Evolutionary conservation across 1,140 invertebrate genomes (phyloP), one percentile per base, ranked within the genome.

Genomic region (Vanessa atalanta): DNA sequence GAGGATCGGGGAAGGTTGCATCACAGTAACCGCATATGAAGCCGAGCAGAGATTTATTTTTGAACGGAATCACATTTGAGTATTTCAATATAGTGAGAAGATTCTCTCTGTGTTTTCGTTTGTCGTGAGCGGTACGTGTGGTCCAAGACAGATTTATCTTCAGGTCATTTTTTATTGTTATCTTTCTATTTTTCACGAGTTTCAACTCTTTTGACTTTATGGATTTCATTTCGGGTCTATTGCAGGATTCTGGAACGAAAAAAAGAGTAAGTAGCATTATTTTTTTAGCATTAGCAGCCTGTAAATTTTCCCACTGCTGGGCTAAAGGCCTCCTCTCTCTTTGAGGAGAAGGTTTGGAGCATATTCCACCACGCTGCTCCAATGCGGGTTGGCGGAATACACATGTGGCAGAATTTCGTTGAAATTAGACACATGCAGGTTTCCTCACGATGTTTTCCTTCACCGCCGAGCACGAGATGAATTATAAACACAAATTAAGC

Each of bases 11-110:
- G 64, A 80, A 90, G 0, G 81, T 80, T 0, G 65, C 57, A 1
- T 87, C 82, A 65, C 89, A 91, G 55, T 90, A 91, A 1, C 82
- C 87, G 73, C 89, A 91, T 1, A 81, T 79, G 65, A 80, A 90
- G 0, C 89, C 89, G 0, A 88, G 31, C 0, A 89, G 60, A 0
- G 83, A 80, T 68, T 86, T 87, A 53, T 91, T 85, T 31, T 84
- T 87, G 65, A 91, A 91, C 0, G 88, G 88, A 12, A 79, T 79
- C 0, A 80, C 88, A 23, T 91, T 91, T 0, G 86, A 88, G 50
- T 79, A 86, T 61, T 87, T 81, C 0, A 91, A 53, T 50, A 90
- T 81, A 0, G 84, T 88, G 1, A 77, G 72, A 0, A 92, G 60
- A 37, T 92, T 92, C 7, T 88, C 82, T 63, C 37, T 83, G 37